Base-by-base conservation (phyloP, 2,888 invertebrate species). In the Orthosia gothica region DNA sequence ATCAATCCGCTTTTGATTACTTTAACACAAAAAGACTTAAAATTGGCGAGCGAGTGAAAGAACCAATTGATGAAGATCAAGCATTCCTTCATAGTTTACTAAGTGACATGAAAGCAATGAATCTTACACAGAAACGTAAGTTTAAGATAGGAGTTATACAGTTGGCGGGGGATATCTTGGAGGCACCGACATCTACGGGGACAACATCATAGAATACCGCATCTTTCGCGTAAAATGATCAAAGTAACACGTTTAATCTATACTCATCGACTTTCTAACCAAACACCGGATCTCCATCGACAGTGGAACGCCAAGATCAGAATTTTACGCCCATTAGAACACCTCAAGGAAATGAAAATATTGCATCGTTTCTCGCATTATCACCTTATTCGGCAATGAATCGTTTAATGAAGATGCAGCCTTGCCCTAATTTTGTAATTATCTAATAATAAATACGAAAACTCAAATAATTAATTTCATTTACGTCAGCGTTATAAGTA, bases 1-100 rank as follows among this genome's bases (percentile, higher is more conserved):
- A 70, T 74, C 50, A 74, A 64, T 65, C 64, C 32, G 64, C 64
- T n/a, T 52, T 40, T 16, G 32, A 65, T 40, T 65, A 65, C 32
- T 65, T 65, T 16, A 65, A 16, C 64, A 32, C n/a, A 50, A 64
- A 32, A 64, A 26, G 64, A 52, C 52, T 40, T 40, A 40, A 32
- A 52, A 32, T 50, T 64, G 23, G 49, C 49, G 64, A 65, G 52
- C 26, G 26, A 65, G 32, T 52, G 52, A 20, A 20, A 9, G 9
- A 52, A 65, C 52, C 64, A 16, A 49, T 64, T 64, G 49, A 52
- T 52, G 52, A 26, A 64, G 49, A 49, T 32, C 49, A n/a, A n/a
- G 16, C 49, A 7, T 64, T 50, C n/a, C n/a, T 64, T 50, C 50
- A 64, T 26, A 64, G 62, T 18, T 47, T 62, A 47, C n/a, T 62